Evolutionary conservation across 2,888 invertebrate species (phyloP), one percentile per base, ranked within the genome.

Genomic region (Rhaphigaster nebulosa): DNA sequence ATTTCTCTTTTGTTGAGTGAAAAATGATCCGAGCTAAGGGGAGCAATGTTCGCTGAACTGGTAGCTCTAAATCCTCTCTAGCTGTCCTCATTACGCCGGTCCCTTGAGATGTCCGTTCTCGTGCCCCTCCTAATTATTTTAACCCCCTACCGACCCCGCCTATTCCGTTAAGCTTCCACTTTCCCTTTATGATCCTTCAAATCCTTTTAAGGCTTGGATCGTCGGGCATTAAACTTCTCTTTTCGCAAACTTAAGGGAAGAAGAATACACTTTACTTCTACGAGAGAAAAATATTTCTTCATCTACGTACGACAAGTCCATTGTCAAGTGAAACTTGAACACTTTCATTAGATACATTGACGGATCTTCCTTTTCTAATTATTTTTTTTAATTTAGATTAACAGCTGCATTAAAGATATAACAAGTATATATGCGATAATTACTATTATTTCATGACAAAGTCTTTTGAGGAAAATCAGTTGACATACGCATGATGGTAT

Each of bases 31-130:
- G 34, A 70, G 70, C 70, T 20, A 20, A 8, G 23, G 29, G 6
- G 65, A 65, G 65, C 65, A 60, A 60, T 60, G 60, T 60, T 12
- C 23, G 65, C n/a, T 29, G 60, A n/a, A 60, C 26, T 60, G 60
- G 1, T 60, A 29, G 65, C 70, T 20, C 70, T 70, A 70, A 70
- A 70, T 70, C 70, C 70, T 70, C 70, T 34, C 70, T 34, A 70
- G 70, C 70, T 70, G 70, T 70, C 70, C 70, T 70, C 70, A 70
- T 70, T 70, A 70, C 65, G 29, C 65, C 29, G 29, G 29, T 65
- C 65, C 29, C 70, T 70, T 20, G 70, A 70, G 70, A 70, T 70
- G 70, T 70, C 70, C 70, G 70, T 70, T 70, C 70, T 70, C 70
- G 13, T 65, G 65, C 70, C 34, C 20, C 34, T 34, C 34, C 70